Percentiles rank a stretch among this genome's conserved stretches.
phyloP scores from a whole-genome alignment of 2,113 vertebrate species.

The Chaetops frenatus region DNA sequence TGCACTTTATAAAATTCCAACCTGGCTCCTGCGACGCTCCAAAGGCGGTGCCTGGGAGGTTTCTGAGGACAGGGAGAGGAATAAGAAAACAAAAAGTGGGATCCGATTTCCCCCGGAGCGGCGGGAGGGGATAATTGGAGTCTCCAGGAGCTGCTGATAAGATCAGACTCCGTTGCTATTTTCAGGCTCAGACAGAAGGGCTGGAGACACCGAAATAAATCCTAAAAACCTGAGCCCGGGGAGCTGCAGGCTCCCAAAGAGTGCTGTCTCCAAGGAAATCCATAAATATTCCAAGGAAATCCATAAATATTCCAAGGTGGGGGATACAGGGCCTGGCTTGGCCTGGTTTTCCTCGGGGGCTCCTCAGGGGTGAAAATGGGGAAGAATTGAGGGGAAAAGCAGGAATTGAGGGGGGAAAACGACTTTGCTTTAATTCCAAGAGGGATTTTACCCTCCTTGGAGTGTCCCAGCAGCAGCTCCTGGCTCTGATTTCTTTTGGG shows the following conservation, averaged over 20 bases:
- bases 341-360: not conserved
- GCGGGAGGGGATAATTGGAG: constrained; percentile 7
- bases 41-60: not conserved
- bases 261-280: not conserved
- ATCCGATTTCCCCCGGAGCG: constrained; percentile 48
- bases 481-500: not conserved
- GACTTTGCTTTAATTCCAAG: not conserved
- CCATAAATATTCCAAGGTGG: not conserved
- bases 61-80: constrained; percentile 39
- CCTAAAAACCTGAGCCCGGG: constrained; percentile 20
- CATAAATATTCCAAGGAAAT: not conserved
- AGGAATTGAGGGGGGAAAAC: not conserved
- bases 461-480: not conserved
- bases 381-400: not conserved
- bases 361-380: not conserved
- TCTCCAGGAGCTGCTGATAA: constrained; percentile 48
- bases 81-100: constrained; percentile 17
- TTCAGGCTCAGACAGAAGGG: constrained; percentile 32
- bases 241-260: not conserved
- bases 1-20: not conserved
- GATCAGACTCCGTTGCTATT: constrained; percentile 38
- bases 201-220: constrained; percentile 50
- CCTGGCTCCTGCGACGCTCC: not conserved
- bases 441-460: not conserved
- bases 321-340: not conserved